phyloP scores from a whole-genome alignment of 2,113 vertebrate species.

The Aplodontia rufa region DNA sequence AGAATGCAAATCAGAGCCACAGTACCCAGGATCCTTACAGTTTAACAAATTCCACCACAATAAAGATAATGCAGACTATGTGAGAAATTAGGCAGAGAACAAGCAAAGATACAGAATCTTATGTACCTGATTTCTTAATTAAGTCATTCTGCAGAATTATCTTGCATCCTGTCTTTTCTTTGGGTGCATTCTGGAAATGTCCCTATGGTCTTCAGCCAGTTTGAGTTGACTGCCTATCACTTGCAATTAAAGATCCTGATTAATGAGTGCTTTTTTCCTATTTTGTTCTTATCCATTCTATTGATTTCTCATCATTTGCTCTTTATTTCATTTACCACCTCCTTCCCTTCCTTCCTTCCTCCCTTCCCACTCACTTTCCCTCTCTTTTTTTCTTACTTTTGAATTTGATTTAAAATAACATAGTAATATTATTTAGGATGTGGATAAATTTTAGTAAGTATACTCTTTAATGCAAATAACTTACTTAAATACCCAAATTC shows the following conservation, averaged over 20 bases:
- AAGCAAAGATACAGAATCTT: neutral
- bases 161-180: neutral
- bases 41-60: neutral
- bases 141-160: neutral
- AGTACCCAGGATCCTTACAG: neutral
- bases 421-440: neutral
- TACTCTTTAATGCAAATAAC: neutral
- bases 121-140: neutral
- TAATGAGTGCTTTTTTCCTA: neutral
- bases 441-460: neutral
- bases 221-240: neutral
- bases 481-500: neutral
- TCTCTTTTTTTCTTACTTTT: neutral
- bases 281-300: neutral
- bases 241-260: neutral
- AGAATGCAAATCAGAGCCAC: neutral
- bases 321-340: neutral
- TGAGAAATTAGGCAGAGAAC: constrained; percentile 25
- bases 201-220: neutral
- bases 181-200: neutral
- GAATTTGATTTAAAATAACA: neutral
- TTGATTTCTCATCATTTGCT: neutral
- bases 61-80: neutral
- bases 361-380: fast-evolving
- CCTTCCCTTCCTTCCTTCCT: fast-evolving